Evolutionary conservation across 2,888 invertebrate genomes (phyloP), one percentile per base, ranked within the genome.

Genomic region (Melipona beecheii): DNA sequence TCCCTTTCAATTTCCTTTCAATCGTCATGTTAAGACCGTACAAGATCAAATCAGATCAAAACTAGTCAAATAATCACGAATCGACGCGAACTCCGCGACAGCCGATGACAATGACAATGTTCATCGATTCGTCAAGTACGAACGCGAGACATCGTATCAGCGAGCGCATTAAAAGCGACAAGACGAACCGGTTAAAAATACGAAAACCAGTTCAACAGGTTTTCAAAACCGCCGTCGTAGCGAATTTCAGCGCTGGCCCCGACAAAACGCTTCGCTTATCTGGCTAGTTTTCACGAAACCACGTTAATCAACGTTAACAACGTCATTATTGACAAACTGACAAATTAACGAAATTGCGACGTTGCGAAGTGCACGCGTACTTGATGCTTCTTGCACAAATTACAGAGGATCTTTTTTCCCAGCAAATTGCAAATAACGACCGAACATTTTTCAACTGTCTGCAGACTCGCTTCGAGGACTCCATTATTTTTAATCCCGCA

Each of bases 191-290:
- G 86, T 80, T 86, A 80, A 86, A 86, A 86, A 78, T 83, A 86
- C 69, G 86, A 77, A 27, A 86, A 86, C 86, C 78, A 72, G 86
- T 80, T 78, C 75, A 71, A 86, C 86, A 81, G 77, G 86, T 86
- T 86, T 64, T 74, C 74, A 69, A 75, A 70, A 82, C 74, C 64
- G 43, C 71, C 36, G 17, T 21, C 31, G 54, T 36, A 27, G 70
- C 49, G 69, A 82, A 70, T 82, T 74, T 82, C 82, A 70, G 9
- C 54, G 50, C 36, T 15, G 31, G 50, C 15, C 17, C 54, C 36
- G 54, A 36, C 36, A 56, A 66, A 81, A 66, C 62, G 62, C 2
- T 31, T 54, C 62, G 62, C 6, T 15, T 17, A 6, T 2, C 24
- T 24, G 17, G n/a, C 6, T 15, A 24, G 24, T 24, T 24, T 24